A percentile compares a stretch with the other conserved stretches of the same genome.
phyloP scores from a whole-genome alignment of 2,113 vertebrate species.

The Ptyas mucosa region DNA sequence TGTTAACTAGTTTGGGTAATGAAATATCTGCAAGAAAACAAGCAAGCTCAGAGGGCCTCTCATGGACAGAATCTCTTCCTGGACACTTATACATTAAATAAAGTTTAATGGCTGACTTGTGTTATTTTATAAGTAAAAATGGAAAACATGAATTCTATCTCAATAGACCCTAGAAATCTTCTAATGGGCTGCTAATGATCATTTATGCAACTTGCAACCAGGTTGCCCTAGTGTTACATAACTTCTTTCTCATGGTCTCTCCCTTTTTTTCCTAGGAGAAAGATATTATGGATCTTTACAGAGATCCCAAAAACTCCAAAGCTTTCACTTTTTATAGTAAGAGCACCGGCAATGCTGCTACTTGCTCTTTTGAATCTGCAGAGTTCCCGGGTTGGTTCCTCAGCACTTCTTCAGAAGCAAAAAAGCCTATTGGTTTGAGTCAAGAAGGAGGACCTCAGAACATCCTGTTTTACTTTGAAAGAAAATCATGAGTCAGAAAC shows the following conservation, averaged over 20 bases:
- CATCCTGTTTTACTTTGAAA: not conserved
- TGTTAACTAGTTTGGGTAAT: too few relatives aligned
- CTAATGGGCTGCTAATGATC: not conserved
- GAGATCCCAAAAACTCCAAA: not conserved
- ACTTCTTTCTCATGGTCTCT: not conserved
- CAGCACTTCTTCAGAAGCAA: conserved; percentile 5
- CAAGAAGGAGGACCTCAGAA: not conserved
- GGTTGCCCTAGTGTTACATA: not conserved
- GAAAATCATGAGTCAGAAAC: not conserved
- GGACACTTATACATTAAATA: not conserved
- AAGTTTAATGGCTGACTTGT: not conserved
- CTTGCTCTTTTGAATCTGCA: conserved; percentile 27
- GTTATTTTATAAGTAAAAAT: not conserved
- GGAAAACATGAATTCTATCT: not conserved
- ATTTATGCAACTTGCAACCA: not conserved
- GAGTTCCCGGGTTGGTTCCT: conserved; percentile 27
- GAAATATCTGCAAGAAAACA: too few relatives aligned
- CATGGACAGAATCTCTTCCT: not conserved
- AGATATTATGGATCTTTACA: not conserved
- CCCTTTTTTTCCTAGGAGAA: not conserved
- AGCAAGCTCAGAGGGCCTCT: too few relatives aligned
- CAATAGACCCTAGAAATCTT: not conserved
- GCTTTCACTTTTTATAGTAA: conserved; percentile 11
- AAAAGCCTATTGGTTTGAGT: not conserved
- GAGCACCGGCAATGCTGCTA: not conserved